A percentile compares a stretch with the other conserved stretches of the same genome.
Evolutionary conservation across 2,888 invertebrate species (phyloP).

Genomic region (Acanthopleura granulata): DNA sequence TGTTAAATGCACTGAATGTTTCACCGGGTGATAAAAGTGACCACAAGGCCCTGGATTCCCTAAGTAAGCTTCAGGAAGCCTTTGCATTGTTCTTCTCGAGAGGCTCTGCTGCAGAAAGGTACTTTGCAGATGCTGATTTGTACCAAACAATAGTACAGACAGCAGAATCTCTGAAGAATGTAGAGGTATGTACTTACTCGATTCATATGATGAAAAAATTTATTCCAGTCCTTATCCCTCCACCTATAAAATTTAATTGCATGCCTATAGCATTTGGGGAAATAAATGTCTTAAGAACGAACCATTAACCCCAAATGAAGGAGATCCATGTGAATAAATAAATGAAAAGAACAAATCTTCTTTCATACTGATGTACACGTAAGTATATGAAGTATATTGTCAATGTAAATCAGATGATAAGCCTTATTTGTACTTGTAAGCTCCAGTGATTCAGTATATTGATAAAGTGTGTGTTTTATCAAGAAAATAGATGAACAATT

Average conservation of each 20-base stretch:
- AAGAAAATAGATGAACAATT: too few relatives aligned
- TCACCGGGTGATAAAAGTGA: conserved; percentile 54
- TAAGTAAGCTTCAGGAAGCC: conserved; percentile 68
- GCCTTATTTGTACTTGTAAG: too few relatives aligned
- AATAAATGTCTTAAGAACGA: too few relatives aligned
- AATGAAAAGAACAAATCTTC: too few relatives aligned
- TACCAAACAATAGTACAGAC: conserved; percentile 45
- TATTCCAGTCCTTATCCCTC: background rate
- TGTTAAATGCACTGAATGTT: conserved; percentile 64
- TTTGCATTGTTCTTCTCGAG: conserved; percentile 69
- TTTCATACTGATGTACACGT: too few relatives aligned
- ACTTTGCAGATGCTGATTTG: conserved; percentile 43
- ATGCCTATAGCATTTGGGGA: too few relatives aligned
- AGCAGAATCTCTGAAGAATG: conserved; percentile 39
- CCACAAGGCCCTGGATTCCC: conserved; percentile 49
- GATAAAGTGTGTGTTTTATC: too few relatives aligned
- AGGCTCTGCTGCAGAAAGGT: conserved; percentile 71
- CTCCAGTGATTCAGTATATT: too few relatives aligned
- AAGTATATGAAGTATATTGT: too few relatives aligned
- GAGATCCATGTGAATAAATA: too few relatives aligned
- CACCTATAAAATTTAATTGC: background rate
- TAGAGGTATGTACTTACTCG: conserved; percentile 39
- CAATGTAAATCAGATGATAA: too few relatives aligned
- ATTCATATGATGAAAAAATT: background rate
- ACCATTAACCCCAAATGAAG: too few relatives aligned